Base-by-base conservation (phyloP, 1,140 invertebrate genomes). In the Drosophila nasuta region DNA sequence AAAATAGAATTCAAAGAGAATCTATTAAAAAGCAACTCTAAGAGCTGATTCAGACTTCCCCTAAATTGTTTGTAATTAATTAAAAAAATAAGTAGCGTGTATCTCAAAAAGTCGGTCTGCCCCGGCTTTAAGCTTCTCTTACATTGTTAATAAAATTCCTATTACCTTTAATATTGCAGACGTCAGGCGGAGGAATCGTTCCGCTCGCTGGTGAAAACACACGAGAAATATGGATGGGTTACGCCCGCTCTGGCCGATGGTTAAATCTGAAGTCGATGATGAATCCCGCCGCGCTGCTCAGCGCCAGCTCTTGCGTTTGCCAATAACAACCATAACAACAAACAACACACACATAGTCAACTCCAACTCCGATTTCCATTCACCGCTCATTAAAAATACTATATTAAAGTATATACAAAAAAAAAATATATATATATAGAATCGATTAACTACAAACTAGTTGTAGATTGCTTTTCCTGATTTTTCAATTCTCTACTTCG, bases 201-300 rank as follows among this genome's bases (percentile, higher is more conserved):
- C 91, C 94, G 96, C 66, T 97, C 96, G 59, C 93, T 97, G 56
- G 96, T 97, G 5, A 97, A 97, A 90, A 97, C 97, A 2, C 97
- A 97, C 85, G 96, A 97, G 81, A 97, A 97, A 88, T 97, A 97
- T 85, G 96, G 97, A 35, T 97, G 97, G 97, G 96, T 97, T 7
- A 97, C 96, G 15, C 96, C 96, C 0, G 95, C 96, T 4, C 93
- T 97, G 52, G 94, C 96, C n/a, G 96, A 97, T 92, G 96, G 96
- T 83, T 97, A 95, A 85, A 25, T 46, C 49, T 67, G 33, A 33
- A 51, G 25, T 20, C 25, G 35, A 43, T 33, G 13, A 52, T 48
- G n/a, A 11, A 49, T 20, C 54, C 60, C 75, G 48, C 57, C 45
- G 81, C 77, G 48, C 57, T 38, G 81, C 77, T 77, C 69, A 78